Conservation (phyloP, 2,888 invertebrate species). For the Caenorhabditis zanzibari region DNA sequence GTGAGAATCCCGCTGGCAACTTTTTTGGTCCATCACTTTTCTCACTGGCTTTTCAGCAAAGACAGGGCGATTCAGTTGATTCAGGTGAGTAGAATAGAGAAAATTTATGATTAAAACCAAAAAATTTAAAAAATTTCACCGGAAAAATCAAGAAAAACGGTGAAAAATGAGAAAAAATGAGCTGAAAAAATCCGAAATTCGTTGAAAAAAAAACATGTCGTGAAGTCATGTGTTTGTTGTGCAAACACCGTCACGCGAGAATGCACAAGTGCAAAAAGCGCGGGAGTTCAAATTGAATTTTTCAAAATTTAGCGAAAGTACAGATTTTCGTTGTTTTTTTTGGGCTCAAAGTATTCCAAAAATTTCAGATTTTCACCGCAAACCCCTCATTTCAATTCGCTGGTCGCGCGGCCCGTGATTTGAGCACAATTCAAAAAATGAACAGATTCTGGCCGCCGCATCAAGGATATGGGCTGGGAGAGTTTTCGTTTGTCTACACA, state of each 20-base stretch:
- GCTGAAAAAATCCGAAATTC: no score
- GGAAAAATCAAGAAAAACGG: neutral
- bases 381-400: constrained; percentile 28
- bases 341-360: no score
- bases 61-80: constrained; percentile 12
- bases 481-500: constrained; percentile 49
- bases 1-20: constrained; percentile 53
- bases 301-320: neutral
- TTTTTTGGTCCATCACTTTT: constrained; percentile 43
- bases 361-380: constrained; percentile 42
- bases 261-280: neutral
- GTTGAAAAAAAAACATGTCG: neutral
- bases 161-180: neutral
- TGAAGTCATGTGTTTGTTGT: neutral
- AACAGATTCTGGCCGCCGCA: constrained; percentile 55
- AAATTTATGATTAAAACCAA: neutral
- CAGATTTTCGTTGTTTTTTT: no score
- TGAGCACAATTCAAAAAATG: constrained; percentile 59
- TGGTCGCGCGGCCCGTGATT: constrained; percentile 28
- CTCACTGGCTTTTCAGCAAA: constrained; percentile 36
- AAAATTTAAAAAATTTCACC: neutral
- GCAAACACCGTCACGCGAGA: neutral
- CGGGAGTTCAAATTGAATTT: neutral
- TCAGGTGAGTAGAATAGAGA: neutral
- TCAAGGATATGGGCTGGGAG: constrained; percentile 44